These are phyloP conservation scores for Phthorimaea operculella DNA, from an alignment of 1,140 invertebrate species.

Conservation along the genomic window DNA sequence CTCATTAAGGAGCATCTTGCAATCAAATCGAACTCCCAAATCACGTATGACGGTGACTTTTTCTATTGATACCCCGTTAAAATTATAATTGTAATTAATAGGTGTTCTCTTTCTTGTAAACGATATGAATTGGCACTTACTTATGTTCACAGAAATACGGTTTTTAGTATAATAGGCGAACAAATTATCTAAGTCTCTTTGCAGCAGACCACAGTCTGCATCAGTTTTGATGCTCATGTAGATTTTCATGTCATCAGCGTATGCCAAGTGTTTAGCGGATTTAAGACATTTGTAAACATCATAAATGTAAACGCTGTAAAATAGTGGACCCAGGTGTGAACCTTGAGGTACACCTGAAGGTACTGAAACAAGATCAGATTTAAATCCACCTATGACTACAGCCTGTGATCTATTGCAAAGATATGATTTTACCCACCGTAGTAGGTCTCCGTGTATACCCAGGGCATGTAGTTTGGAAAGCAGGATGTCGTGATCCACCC, in stretches of 20 bases:
- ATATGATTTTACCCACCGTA: conserved; percentile 6
- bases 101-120: background rate
- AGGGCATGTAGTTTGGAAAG: background rate
- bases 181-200: background rate
- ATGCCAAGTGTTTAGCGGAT: background rate
- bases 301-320: background rate
- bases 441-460: conserved; percentile 3
- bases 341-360: background rate
- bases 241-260: conserved; percentile 2
- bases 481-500: conserved; percentile 5
- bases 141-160: background rate
- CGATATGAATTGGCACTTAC: background rate
- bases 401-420: conserved; percentile 4
- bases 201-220: background rate
- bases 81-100: background rate
- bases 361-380: conserved; percentile 4
- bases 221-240: background rate
- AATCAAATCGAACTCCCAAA: background rate
- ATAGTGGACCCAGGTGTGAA: background rate
- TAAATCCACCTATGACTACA: conserved; percentile 8
- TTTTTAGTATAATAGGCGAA: background rate
- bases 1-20: background rate
- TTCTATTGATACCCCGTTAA: background rate
- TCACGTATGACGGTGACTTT: background rate
- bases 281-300: background rate